phyloP scores from a whole-genome alignment of 1,140 invertebrate genomes.

The Hypsibius dujardini region DNA sequence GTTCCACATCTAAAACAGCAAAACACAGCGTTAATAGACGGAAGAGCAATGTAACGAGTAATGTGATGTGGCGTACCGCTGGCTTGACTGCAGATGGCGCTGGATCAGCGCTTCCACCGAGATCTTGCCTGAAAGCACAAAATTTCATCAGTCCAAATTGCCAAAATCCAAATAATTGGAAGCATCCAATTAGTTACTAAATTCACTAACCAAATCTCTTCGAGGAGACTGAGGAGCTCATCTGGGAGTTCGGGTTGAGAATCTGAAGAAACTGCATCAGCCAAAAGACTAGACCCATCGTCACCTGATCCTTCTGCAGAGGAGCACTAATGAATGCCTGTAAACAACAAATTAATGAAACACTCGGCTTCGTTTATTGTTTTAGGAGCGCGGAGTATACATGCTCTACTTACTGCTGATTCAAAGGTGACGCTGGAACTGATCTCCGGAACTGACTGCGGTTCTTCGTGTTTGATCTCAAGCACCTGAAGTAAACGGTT shows the following conservation, averaged over 20 bases:
- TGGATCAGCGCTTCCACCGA: neutral
- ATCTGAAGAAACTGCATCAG: conserved; percentile 41
- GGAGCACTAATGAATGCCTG: conserved; percentile 25
- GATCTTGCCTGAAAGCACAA: neutral
- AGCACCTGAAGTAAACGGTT: no score
- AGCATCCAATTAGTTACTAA: no score
- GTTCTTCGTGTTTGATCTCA: neutral
- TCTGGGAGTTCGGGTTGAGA: neutral
- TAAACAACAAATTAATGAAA: no score
- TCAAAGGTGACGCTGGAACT: conserved; percentile 22
- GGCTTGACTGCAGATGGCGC: neutral
- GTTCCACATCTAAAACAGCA: neutral
- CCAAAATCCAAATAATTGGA: no score
- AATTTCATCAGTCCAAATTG: no score
- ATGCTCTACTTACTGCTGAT: conserved; percentile 19
- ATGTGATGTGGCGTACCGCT: neutral
- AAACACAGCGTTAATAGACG: neutral
- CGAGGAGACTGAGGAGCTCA: neutral
- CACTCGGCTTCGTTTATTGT: no score
- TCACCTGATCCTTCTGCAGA: conserved; percentile 25
- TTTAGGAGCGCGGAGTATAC: no score
- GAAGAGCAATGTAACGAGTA: neutral
- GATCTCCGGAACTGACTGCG: conserved; percentile 17
- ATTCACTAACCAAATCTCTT: neutral
- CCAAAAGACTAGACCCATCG: conserved; percentile 52